These are phyloP conservation scores for Hirundo rustica DNA, from an alignment of 2,797 vertebrate genomes.

Conservation along the genomic window DNA sequence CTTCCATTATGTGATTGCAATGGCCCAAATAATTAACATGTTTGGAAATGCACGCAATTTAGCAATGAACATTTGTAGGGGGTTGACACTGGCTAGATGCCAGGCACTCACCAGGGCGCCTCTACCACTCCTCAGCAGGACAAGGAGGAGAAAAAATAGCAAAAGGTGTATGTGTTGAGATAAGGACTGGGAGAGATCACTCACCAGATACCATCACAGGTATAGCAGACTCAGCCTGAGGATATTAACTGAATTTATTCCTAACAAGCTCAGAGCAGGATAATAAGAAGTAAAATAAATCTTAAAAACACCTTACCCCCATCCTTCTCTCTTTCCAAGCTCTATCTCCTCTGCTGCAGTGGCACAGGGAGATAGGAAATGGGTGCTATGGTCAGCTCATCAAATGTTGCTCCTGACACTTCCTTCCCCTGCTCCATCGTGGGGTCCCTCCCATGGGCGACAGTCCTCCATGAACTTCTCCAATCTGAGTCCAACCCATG, in stretches of 20 bases:
- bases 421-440: accelerated
- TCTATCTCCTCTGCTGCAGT: background rate
- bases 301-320: background rate
- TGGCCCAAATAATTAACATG: background rate
- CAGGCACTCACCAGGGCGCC: background rate
- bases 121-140: background rate
- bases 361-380: background rate
- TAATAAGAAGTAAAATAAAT: background rate
- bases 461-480: background rate
- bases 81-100: background rate
- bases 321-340: accelerated
- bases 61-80: background rate
- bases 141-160: background rate
- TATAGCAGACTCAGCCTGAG: background rate
- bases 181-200: background rate
- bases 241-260: background rate
- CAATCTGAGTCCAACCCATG: accelerated
- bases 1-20: background rate
- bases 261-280: background rate
- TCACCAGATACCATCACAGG: background rate
- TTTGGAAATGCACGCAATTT: background rate
- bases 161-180: background rate
- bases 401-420: background rate
- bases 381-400: too few relatives aligned
- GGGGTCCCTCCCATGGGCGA: background rate